These are phyloP conservation scores for Metridium senile DNA, from an alignment of 92 coral and sea anemone species.

Conservation along the genomic window DNA sequence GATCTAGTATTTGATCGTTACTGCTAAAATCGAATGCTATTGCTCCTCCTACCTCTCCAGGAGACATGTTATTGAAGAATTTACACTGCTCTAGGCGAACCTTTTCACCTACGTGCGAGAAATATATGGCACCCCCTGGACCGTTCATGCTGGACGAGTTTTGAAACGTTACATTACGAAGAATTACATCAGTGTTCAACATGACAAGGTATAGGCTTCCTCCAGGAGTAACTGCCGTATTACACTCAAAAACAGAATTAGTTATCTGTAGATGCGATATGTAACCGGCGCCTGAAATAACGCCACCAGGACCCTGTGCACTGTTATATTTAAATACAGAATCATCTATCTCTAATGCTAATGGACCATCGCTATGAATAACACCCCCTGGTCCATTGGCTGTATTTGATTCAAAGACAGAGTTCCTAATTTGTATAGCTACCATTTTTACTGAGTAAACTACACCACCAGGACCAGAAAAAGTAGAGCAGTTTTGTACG, in stretches of 20 bases:
- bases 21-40: not conserved
- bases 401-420: constrained; percentile 17
- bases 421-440: constrained; percentile 1
- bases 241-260: constrained; percentile 9
- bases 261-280: not conserved
- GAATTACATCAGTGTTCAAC: not conserved
- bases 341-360: not conserved
- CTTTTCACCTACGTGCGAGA: not conserved
- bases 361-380: not conserved
- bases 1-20: constrained; percentile 11
- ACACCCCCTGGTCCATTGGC: not conserved
- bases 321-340: not conserved
- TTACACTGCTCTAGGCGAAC: not conserved
- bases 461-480: constrained; percentile 29
- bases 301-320: not conserved
- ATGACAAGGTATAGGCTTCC: constrained; percentile 17
- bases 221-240: constrained; percentile 19
- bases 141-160: not conserved
- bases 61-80: constrained; percentile 11
- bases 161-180: constrained; percentile 17
- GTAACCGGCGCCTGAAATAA: not conserved
- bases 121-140: constrained; percentile 19
- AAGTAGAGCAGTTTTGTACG: not conserved
- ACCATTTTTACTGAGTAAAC: not conserved
- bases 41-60: constrained; percentile 11